These are phyloP conservation scores for Acholoe squamosa DNA, from an alignment of 2,888 invertebrate species.

Conservation along the genomic window DNA sequence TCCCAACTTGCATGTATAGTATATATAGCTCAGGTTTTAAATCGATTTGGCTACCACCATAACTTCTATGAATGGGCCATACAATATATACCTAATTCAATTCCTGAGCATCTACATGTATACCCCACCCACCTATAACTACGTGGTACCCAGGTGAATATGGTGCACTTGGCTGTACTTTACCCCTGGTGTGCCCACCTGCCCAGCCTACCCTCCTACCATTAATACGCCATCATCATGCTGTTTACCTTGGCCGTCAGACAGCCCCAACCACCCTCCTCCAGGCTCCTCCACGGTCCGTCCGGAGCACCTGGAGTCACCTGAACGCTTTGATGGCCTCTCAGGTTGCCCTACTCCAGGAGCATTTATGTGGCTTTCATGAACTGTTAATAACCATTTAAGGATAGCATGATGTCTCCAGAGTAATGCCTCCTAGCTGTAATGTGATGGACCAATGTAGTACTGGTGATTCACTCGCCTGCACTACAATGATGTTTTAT, in stretches of 20 bases:
- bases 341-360: slow-evolving; percentile 43
- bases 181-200: neutral
- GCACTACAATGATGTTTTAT: no score
- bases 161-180: neutral
- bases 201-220: neutral
- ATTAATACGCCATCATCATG: slow-evolving; percentile 29
- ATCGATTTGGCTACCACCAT: no score
- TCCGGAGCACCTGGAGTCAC: neutral
- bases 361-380: slow-evolving; percentile 35
- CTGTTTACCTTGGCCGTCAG: slow-evolving; percentile 40
- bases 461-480: no score
- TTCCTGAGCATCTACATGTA: no score
- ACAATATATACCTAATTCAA: no score
- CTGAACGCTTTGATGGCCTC: slow-evolving; percentile 36
- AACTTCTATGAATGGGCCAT: no score
- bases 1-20: no score
- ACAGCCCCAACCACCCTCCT: slow-evolving; percentile 25
- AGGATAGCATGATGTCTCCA: no score
- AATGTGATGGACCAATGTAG: no score
- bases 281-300: slow-evolving; percentile 11
- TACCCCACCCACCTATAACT: neutral
- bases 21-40: no score
- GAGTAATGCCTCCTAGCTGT: no score
- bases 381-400: neutral
- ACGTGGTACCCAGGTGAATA: neutral